These are phyloP conservation scores for Coilia nasus DNA, from an alignment of 2,797 vertebrate species.

Conservation along the genomic window DNA sequence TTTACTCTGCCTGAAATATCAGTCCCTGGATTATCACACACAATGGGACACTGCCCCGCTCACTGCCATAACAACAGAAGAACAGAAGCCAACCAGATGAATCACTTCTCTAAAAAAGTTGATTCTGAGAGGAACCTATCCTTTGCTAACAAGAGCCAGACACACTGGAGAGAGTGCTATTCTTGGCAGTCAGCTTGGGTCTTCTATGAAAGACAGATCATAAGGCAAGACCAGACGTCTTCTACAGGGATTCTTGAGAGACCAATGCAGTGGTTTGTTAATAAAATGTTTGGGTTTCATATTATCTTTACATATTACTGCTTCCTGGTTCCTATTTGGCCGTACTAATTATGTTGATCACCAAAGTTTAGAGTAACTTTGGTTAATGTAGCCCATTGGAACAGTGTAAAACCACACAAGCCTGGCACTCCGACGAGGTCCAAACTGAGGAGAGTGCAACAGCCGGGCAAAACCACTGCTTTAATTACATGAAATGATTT, in stretches of 20 bases:
- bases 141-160: constrained; percentile 71
- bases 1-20: constrained; percentile 57
- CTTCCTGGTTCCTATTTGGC: constrained; percentile 60
- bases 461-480: constrained; percentile 12
- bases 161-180: constrained; percentile 69
- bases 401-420: constrained; percentile 31
- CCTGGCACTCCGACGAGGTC: constrained; percentile 1
- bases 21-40: constrained; percentile 61
- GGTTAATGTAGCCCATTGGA: constrained; percentile 42
- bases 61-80: constrained; percentile 61
- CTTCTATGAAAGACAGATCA: constrained; percentile 67
- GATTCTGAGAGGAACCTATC: constrained; percentile 63
- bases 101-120: constrained; percentile 8
- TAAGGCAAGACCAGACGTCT: constrained; percentile 58
- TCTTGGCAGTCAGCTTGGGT: constrained; percentile 67
- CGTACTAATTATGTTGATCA: constrained; percentile 60
- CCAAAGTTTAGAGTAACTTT: constrained; percentile 39
- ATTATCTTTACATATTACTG: constrained; percentile 62
- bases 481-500: constrained; percentile 54
- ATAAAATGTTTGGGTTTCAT: constrained; percentile 68
- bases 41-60: constrained; percentile 45
- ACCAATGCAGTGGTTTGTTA: constrained; percentile 63
- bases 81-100: constrained; percentile 44
- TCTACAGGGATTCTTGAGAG: constrained; percentile 54
- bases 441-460: background rate